Conservation (phyloP, 2,888 invertebrate species). For the Tipula vernalis region DNA sequence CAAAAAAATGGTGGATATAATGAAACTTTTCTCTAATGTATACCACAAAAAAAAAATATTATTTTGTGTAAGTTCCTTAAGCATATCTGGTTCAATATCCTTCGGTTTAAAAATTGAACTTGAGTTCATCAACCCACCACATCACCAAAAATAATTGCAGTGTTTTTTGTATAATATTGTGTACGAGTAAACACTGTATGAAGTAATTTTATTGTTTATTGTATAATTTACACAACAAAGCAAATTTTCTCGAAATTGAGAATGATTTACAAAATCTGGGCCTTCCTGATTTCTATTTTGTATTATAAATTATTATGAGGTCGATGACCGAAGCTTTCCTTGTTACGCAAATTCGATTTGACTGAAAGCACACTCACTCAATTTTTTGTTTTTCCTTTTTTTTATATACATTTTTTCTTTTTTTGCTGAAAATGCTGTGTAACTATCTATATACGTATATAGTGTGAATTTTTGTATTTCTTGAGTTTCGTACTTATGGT, state of each 20-base stretch:
- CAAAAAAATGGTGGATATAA: not conserved
- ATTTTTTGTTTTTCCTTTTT: not conserved
- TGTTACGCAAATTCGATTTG: not conserved
- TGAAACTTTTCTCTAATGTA: not conserved
- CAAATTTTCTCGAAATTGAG: no score
- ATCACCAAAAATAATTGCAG: not conserved
- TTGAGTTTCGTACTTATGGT: not conserved
- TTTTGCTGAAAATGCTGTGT: not conserved
- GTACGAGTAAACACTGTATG: not conserved
- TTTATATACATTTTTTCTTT: not conserved
- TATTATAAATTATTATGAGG: not conserved
- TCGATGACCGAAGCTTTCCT: not conserved
- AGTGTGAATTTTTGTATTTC: not conserved
- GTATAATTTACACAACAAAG: not conserved
- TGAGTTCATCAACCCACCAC: not conserved
- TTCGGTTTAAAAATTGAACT: not conserved
- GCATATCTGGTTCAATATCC: constrained; percentile 5
- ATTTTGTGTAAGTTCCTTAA: not conserved
- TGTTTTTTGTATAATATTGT: no score
- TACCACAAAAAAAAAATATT: not conserved
- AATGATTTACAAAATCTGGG: not conserved
- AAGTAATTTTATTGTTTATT: not conserved
- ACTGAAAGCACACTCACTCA: not conserved
- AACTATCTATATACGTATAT: not conserved
- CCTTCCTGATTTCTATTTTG: not conserved